Conservation (phyloP, 30 jellyfish, hydroid and myxozoan species). For the Cassiopea xamachana region DNA sequence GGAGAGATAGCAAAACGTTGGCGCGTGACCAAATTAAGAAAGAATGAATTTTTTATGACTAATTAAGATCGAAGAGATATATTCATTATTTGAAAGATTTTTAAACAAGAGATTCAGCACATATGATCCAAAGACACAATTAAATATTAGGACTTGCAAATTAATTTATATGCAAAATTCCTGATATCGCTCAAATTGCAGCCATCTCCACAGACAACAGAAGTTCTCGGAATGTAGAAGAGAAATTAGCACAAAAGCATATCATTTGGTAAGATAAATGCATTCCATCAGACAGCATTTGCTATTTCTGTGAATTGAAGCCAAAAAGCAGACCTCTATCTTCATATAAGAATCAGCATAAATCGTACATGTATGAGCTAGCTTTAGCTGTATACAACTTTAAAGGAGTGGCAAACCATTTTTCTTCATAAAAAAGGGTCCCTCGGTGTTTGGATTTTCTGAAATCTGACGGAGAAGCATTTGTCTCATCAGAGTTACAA, state of each 20-base stretch:
- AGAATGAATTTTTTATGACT: conserved; percentile 41
- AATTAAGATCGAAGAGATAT: conserved; percentile 49
- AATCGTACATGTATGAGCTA: no score
- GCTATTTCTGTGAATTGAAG: not conserved
- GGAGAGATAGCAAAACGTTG: conserved; percentile 38
- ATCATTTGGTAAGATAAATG: not conserved
- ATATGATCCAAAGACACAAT: conserved; percentile 59
- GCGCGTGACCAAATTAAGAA: conserved; percentile 76
- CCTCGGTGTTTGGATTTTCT: no score
- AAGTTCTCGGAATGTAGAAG: conserved; percentile 10
- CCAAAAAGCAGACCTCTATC: not conserved
- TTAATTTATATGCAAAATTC: conserved; percentile 35
- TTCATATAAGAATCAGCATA: no score
- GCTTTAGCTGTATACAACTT: no score
- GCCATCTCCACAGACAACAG: conserved; percentile 71
- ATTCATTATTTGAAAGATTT: not conserved
- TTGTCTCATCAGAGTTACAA: no score
- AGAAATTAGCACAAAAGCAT: not conserved
- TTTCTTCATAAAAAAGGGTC: no score
- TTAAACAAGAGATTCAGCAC: conserved; percentile 26
- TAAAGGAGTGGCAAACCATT: no score
- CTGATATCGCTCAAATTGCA: conserved; percentile 25
- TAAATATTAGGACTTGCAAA: conserved; percentile 31
- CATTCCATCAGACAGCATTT: not conserved
- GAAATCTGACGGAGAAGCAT: no score